phyloP scores from a whole-genome alignment of 2,888 invertebrate genomes.

The Nephrotoma appendiculata region DNA sequence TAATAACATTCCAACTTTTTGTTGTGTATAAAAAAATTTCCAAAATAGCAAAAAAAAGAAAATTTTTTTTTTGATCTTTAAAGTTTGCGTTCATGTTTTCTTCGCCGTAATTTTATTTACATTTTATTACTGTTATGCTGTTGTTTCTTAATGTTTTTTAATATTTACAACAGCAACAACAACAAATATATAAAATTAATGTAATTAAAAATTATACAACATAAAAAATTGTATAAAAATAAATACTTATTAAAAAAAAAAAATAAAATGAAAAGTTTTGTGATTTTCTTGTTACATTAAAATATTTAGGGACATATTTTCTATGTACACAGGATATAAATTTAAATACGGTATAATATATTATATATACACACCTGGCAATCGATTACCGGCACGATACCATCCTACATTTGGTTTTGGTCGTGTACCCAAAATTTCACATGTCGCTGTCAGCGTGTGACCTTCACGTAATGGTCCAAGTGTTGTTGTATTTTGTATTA shows the following conservation, averaged over 20 bases:
- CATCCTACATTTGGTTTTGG: slow-evolving; percentile 74
- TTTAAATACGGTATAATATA: background rate
- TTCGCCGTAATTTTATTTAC: background rate
- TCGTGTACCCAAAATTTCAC: slow-evolving; percentile 58
- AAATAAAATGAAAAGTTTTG: background rate
- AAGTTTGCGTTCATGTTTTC: background rate
- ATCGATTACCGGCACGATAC: slow-evolving; percentile 60
- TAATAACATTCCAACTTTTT: background rate
- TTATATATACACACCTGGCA: slow-evolving; percentile 36
- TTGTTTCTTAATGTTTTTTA: background rate
- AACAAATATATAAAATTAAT: background rate
- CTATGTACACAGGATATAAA: no score
- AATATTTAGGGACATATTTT: background rate
- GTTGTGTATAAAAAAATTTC: background rate
- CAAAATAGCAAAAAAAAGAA: background rate
- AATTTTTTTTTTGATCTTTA: background rate
- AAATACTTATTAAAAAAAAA: background rate
- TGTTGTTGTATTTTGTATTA: slow-evolving; percentile 38
- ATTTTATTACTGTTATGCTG: background rate
- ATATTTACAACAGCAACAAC: background rate
- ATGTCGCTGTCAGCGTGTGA: slow-evolving; percentile 26
- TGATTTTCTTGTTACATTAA: background rate
- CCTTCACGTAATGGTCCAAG: slow-evolving; percentile 32
- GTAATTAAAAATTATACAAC: background rate
- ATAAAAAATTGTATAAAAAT: background rate